Conservation (phyloP, 2,797 vertebrate genomes). For the Chelonia mydas region DNA sequence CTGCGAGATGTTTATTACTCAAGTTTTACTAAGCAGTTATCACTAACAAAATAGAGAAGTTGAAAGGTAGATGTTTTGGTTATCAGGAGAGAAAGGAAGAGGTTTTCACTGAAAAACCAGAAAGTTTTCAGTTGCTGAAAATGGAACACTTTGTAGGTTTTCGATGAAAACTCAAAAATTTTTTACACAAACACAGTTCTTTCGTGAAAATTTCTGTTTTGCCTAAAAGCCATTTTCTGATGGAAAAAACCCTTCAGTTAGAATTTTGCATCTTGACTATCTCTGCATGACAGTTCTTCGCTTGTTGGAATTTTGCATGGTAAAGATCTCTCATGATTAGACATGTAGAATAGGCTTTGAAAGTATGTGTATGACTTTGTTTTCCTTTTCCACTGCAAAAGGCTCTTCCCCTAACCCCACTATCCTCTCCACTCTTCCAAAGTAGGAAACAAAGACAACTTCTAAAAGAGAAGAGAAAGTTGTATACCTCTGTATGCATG, state of each 20-base stretch:
- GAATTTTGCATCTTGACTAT: conserved; percentile 47
- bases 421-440: conserved; percentile 50
- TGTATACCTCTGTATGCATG: conserved; percentile 37
- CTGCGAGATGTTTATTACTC: conserved; percentile 41
- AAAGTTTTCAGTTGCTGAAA: neutral
- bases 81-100: neutral
- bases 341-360: conserved; percentile 40
- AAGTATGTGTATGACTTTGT: conserved; percentile 61
- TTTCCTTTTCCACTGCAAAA: conserved; percentile 60
- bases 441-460: conserved; percentile 52
- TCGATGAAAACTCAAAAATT: too few relatives aligned
- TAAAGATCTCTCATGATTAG: conserved; percentile 70
- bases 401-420: conserved; percentile 10
- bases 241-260: conserved; percentile 2
- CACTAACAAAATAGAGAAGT: neutral
- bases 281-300: conserved; percentile 29
- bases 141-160: neutral
- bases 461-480: conserved; percentile 51
- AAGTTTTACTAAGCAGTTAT: conserved; percentile 32
- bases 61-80: neutral
- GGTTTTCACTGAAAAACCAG: conserved; percentile 15
- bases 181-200: neutral
- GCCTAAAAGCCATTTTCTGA: neutral
- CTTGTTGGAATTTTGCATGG: conserved; percentile 25
- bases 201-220: neutral